A percentile compares a stretch with the other conserved stretches of the same genome.
Evolutionary conservation across 2,888 invertebrate species (phyloP).

Genomic region (Pristionchus mayeri): DNA sequence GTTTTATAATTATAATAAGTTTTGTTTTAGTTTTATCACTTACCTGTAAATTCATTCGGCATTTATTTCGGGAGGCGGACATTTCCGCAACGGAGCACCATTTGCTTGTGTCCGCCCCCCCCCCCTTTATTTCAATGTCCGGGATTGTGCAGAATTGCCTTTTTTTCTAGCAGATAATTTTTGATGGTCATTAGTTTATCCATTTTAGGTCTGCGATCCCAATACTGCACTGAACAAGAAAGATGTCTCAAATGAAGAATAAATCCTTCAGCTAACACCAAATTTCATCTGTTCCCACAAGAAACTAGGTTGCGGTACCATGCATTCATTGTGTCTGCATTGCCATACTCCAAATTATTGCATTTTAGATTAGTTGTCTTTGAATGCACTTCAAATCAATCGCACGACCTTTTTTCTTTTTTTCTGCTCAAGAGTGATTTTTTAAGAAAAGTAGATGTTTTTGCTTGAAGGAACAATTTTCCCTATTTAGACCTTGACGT

Average conservation of each 20-base stretch:
- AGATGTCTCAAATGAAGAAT: constrained; percentile 7
- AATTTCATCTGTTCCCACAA: too few species aligned
- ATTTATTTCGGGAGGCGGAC: too few species aligned
- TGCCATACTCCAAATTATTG: constrained; percentile 38
- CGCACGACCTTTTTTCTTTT: neutral
- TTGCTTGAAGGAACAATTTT: neutral
- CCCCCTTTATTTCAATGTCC: too few species aligned
- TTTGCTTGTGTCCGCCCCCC: too few species aligned
- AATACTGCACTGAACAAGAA: constrained; percentile 55
- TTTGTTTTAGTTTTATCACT: too few species aligned
- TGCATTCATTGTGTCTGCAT: constrained; percentile 5
- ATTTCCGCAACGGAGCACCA: too few species aligned
- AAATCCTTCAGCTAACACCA: neutral
- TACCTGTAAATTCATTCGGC: too few species aligned
- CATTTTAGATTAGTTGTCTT: constrained; percentile 14
- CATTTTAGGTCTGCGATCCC: constrained; percentile 83
- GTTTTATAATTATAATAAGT: too few species aligned
- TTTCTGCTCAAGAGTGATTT: neutral
- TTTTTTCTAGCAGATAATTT: too few species aligned
- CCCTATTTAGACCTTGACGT: neutral
- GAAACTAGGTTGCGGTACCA: constrained; percentile 33
- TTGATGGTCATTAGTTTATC: too few species aligned
- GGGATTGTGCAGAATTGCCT: too few species aligned
- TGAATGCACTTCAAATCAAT: too few species aligned
- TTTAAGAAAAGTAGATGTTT: neutral